A percentile compares a stretch with the other conserved stretches of the same genome.
phyloP scores from a whole-genome alignment of 2,797 vertebrate species.

The Oreochromis grahami region DNA sequence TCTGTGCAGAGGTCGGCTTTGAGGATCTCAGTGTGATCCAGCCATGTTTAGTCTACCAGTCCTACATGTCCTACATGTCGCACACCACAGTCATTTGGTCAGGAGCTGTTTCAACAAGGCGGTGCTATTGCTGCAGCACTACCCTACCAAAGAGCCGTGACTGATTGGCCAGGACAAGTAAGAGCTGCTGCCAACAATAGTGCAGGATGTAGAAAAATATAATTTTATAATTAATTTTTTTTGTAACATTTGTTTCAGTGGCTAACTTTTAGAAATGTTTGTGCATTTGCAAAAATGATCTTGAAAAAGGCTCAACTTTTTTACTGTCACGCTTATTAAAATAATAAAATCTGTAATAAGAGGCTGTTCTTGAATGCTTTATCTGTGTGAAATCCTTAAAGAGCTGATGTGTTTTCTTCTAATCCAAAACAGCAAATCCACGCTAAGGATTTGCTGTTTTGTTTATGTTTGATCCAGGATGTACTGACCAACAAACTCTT shows the following conservation, averaged over 20 bases:
- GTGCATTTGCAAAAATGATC: neutral
- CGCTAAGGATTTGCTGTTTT: accelerated
- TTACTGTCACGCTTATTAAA: accelerated
- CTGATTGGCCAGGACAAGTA: neutral
- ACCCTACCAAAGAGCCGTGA: neutral
- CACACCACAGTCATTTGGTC: conserved; percentile 57
- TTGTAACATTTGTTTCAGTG: neutral
- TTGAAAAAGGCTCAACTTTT: neutral
- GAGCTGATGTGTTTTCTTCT: neutral
- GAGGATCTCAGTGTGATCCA: conserved; percentile 59
- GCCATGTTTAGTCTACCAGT: conserved; percentile 64
- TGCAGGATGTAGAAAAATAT: neutral
- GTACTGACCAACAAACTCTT: neutral
- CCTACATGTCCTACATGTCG: conserved; percentile 34
- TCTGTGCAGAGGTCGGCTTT: conserved; percentile 33
- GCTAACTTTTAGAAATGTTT: neutral
- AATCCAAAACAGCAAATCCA: neutral
- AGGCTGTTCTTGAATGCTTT: neutral
- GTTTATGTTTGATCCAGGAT: neutral
- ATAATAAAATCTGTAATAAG: neutral
- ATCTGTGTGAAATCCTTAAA: neutral
- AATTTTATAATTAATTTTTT: neutral
- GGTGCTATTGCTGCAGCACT: conserved; percentile 37
- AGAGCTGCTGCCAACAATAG: neutral
- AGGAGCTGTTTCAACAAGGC: conserved; percentile 67